Conservation (phyloP, 2,888 invertebrate species). For the Erannis defoliaria region DNA sequence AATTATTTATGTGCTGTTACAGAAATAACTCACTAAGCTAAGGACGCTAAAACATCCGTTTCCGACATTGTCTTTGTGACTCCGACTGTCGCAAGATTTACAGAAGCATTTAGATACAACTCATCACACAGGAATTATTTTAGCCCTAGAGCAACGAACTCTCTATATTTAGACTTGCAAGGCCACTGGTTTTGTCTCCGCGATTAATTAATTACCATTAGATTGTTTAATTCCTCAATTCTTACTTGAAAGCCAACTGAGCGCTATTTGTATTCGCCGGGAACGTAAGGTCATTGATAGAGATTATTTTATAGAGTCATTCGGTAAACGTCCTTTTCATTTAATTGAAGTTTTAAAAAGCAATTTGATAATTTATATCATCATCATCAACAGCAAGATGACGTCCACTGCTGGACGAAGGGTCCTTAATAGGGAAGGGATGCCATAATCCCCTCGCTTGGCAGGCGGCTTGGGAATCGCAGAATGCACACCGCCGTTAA, state of each 20-base stretch:
- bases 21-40: no score
- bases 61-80: not conserved
- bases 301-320: slow-evolving; percentile 1
- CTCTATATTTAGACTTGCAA: slow-evolving; percentile 30
- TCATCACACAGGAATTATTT: slow-evolving; percentile 5
- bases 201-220: slow-evolving; percentile 8
- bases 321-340: not conserved
- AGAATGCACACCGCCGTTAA: no score
- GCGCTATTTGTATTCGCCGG: not conserved
- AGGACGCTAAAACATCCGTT: not conserved
- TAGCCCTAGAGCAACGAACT: slow-evolving; percentile 29
- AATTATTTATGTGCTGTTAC: no score
- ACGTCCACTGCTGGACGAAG: no score
- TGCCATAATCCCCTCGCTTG: no score
- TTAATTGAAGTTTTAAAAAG: not conserved
- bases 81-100: not conserved
- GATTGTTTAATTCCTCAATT: slow-evolving; percentile 17
- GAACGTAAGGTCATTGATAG: not conserved
- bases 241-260: not conserved
- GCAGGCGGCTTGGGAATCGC: no score
- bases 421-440: no score
- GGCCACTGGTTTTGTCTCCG: slow-evolving; percentile 30
- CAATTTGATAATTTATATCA: no score
- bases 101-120: not conserved
- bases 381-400: no score